Percentiles rank a stretch among this genome's conserved stretches.
Conservation (phyloP, 2,113 vertebrate species). For the Eulacestoma nigropectus region DNA sequence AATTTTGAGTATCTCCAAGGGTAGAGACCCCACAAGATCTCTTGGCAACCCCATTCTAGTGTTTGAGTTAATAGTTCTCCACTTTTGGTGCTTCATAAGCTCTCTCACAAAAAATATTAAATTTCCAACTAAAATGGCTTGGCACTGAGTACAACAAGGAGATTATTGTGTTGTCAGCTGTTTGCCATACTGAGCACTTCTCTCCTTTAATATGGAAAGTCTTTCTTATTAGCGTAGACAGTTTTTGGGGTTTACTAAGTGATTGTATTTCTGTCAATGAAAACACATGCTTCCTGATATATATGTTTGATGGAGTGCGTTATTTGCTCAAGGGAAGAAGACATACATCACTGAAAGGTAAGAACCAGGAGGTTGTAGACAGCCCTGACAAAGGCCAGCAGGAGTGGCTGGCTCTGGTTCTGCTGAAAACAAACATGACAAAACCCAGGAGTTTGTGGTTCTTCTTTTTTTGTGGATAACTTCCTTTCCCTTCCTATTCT, state of each 20-base stretch:
- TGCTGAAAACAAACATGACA: background rate
- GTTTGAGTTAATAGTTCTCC: background rate
- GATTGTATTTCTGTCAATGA: background rate
- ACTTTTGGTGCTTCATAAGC: background rate
- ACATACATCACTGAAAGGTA: background rate
- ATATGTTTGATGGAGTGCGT: background rate
- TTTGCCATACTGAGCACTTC: background rate
- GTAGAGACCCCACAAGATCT: background rate
- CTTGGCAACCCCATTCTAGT: background rate
- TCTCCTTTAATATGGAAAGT: background rate
- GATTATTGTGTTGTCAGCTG: background rate
- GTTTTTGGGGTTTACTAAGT: background rate
- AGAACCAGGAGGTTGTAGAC: background rate
- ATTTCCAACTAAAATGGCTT: background rate
- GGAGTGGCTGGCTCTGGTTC: background rate
- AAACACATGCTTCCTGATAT: background rate
- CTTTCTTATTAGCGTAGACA: background rate
- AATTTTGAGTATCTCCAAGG: background rate
- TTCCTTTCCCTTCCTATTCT: slow-evolving; percentile 2
- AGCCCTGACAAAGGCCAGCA: background rate
- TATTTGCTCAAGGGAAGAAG: background rate
- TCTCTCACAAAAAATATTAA: background rate
- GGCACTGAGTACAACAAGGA: background rate
- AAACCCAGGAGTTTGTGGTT: background rate
- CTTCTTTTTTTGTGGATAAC: background rate